Evolutionary conservation across 2,888 invertebrate species (phyloP), one percentile per base, ranked within the genome.

Genomic region (Erebia ligea): DNA sequence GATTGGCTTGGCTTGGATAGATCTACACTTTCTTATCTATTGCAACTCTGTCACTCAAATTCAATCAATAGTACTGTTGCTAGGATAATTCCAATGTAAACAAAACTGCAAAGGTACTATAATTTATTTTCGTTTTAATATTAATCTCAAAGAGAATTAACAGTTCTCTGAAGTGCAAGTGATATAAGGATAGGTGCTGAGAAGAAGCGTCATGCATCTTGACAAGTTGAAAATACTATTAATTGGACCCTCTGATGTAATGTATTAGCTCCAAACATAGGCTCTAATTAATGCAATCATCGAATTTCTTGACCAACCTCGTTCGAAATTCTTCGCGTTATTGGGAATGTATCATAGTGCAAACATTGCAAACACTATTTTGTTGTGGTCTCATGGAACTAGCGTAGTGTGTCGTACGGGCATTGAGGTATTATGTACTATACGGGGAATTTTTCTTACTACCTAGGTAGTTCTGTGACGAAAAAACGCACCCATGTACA

Each of bases 231-330:
- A 95, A 84, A 91, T 95, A 77, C 79, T 95, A 64, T 88, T 95
- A 82, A 89, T 95, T 74, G 95, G 95, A 58, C 94, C 95, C 8
- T 85, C 89, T 58, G 93, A 90, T 79, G 95, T 95, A 89, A 83
- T 73, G 34, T 48, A 58, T 34, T 34, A 34, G 34, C 34, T 34
- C 34, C 34, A 34, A 34, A 34, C 34, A 34, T 6, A 34, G 34
- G 34, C 34, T 34, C 34, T 6, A 34, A 34, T 6, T 25, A 25
- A 34, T 34, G 2, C 2, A 40, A 42, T 9, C 17, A 40, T 42
- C 11, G 40, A 17, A 17, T 25, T 19, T 54, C 17, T 17, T 17
- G 10, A 19, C 8, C 21, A 21, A 13, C 11, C 6, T 2, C 0
- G 9, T 25, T 4, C 50, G 34, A 34, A 34, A 34, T 34, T 0